Evolutionary conservation across 2,888 invertebrate genomes (phyloP), one percentile per base, ranked within the genome.

Genomic region (Xanthostigma xanthostigma): DNA sequence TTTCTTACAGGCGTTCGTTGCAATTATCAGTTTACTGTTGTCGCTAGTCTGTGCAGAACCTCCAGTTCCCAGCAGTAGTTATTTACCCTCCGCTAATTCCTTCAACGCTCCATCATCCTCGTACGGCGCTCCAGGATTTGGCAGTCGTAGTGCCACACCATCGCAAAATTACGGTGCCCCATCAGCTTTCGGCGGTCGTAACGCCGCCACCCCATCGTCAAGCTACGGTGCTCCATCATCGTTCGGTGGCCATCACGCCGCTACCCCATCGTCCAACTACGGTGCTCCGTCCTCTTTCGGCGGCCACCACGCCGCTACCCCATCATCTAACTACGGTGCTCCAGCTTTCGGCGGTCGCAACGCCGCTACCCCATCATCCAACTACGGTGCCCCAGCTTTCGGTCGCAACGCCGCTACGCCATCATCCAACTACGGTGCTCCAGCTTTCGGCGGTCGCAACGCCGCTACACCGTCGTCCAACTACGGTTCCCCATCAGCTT

Each of bases 401-500:
- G 68, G 68, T 34, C 12, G 27, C 14, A 42, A 42, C 17, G 42
- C 27, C 3, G 27, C 27, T 27, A 27, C 27, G 5, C 27, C 27
- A 27, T 27, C 27, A 6, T 27, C 27, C 48, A 69, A 68, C 49
- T 74, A 75, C 53, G 72, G 72, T 36, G 57, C 58, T 0, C 65
- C 68, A 1, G 63, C 64, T 5, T 57, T 64, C 39, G 69, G 68
- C 37, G 68, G 68, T 34, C 12, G 27, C 14, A 42, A 42, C 17
- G 42, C 27, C 3, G 27, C 27, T 27, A 27, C 27, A 3, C 27
- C 27, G 6, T 27, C 27, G 27, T 27, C 27, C 48, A 69, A 68
- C 49, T 74, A 75, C 53, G 72, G 72, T 36, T 68, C 66, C n/a
- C 73, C 75, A 35, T 71, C 71, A 2, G 63, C 64, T 4, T 57